Evolutionary conservation across 2,888 invertebrate genomes (phyloP).

Genomic region (Uropetala carovei): DNA sequence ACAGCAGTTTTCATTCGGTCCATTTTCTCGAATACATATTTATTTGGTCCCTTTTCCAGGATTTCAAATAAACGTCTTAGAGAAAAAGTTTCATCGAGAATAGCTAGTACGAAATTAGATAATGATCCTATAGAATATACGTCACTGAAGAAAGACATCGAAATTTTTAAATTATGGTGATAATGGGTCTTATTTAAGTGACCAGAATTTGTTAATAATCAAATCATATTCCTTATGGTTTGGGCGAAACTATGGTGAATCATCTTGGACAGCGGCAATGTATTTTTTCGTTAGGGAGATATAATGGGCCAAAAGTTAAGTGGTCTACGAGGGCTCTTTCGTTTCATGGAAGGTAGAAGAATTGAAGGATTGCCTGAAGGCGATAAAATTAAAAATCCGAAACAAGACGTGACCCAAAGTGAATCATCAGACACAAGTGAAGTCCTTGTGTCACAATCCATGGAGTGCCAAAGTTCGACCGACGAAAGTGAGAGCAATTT

Average conservation of each 20-base stretch:
- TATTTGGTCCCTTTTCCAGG: no score
- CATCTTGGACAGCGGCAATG: slow-evolving; percentile 39
- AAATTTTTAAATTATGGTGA: no score
- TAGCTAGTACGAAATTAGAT: no score
- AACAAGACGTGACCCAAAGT: slow-evolving; percentile 23
- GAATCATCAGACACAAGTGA: slow-evolving; percentile 39
- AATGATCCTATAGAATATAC: no score
- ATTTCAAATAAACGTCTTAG: no score
- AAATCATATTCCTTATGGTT: neutral
- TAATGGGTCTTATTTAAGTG: no score
- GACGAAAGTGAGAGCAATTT: slow-evolving; percentile 37
- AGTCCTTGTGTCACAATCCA: slow-evolving; percentile 17
- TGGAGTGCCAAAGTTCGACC: slow-evolving; percentile 50
- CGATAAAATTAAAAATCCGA: neutral
- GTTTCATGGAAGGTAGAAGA: slow-evolving; percentile 61
- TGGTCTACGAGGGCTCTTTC: slow-evolving; percentile 56
- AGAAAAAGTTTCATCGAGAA: no score
- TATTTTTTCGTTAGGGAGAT: slow-evolving; percentile 37
- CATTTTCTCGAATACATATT: no score
- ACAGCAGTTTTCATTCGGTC: no score
- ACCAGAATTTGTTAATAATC: no score
- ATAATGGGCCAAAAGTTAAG: slow-evolving; percentile 60
- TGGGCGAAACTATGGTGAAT: slow-evolving; percentile 33
- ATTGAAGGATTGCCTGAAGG: slow-evolving; percentile 51
- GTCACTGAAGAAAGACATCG: no score